Conservation (phyloP, 2,888 invertebrate species). For the Icerya purchasi region DNA sequence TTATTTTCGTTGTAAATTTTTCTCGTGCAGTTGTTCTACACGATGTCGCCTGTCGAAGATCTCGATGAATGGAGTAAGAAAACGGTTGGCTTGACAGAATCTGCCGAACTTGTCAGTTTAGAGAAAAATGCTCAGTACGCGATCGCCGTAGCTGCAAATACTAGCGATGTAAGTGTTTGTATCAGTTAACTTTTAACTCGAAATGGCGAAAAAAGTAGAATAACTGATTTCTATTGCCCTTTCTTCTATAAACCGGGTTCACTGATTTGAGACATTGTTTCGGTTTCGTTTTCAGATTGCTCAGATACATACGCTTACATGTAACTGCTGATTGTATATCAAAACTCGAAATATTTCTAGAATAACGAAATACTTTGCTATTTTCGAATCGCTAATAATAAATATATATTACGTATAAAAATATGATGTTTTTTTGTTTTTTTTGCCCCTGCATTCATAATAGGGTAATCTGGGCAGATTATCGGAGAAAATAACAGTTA, state of each 20-base stretch:
- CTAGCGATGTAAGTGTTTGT: constrained; percentile 36
- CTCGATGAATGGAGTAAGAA: constrained; percentile 79
- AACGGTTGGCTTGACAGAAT: constrained; percentile 63
- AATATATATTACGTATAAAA: not conserved
- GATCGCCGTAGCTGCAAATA: constrained; percentile 68
- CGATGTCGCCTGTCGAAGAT: constrained; percentile 81
- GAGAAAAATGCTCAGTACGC: constrained; percentile 82
- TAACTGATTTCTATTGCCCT: too few relatives aligned
- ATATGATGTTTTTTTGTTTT: too few relatives aligned
- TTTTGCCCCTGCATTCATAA: constrained; percentile 15
- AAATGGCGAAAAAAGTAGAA: too few relatives aligned
- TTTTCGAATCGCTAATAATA: not conserved
- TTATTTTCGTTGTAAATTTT: not conserved
- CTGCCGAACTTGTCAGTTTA: constrained; percentile 67
- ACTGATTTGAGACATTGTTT: too few relatives aligned
- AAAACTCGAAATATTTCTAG: too few relatives aligned
- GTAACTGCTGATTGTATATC: too few relatives aligned
- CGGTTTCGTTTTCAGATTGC: too few relatives aligned
- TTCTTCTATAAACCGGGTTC: too few relatives aligned
- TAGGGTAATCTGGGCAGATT: constrained; percentile 63
- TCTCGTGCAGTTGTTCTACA: constrained; percentile 47
- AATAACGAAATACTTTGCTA: too few relatives aligned
- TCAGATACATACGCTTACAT: too few relatives aligned
- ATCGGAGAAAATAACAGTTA: constrained; percentile 68
- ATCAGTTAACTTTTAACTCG: too few relatives aligned